These are phyloP conservation scores for Aphis gossypii DNA, from an alignment of 1,140 invertebrate species.

Conservation along the genomic window DNA sequence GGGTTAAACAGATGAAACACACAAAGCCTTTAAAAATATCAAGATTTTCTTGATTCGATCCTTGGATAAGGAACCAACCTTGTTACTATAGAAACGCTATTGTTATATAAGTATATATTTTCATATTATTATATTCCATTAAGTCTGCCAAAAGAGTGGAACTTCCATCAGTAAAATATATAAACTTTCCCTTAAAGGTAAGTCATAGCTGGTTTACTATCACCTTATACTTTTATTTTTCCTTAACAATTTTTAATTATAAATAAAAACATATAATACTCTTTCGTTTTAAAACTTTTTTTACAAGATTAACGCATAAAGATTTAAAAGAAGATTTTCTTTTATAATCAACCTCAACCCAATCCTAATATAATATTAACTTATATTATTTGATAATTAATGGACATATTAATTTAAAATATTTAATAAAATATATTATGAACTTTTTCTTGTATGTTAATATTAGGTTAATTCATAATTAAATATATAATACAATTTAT, in stretches of 20 bases:
- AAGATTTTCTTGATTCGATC: slow-evolving; percentile 1
- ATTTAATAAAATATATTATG: no score
- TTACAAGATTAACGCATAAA: neutral
- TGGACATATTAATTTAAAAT: no score
- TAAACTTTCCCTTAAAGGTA: neutral
- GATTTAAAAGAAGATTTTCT: neutral
- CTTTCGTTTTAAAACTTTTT: neutral
- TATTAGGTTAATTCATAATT: no score
- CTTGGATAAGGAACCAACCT: neutral
- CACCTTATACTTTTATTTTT: neutral
- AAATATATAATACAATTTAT: no score
- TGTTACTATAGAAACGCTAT: neutral
- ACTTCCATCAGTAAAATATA: neutral
- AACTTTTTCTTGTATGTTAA: no score
- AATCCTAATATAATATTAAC: neutral
- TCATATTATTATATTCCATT: slow-evolving; percentile 19
- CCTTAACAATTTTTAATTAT: neutral
- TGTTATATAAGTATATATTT: neutral
- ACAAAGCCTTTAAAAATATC: neutral
- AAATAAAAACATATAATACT: neutral
- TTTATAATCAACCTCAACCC: neutral
- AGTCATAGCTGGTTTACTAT: neutral
- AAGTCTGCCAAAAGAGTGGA: neutral
- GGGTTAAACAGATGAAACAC: neutral
- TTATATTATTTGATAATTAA: no score